Evolutionary conservation across 2,888 invertebrate species (phyloP), one percentile per base, ranked within the genome.

Genomic region (Coenonympha glycerion): DNA sequence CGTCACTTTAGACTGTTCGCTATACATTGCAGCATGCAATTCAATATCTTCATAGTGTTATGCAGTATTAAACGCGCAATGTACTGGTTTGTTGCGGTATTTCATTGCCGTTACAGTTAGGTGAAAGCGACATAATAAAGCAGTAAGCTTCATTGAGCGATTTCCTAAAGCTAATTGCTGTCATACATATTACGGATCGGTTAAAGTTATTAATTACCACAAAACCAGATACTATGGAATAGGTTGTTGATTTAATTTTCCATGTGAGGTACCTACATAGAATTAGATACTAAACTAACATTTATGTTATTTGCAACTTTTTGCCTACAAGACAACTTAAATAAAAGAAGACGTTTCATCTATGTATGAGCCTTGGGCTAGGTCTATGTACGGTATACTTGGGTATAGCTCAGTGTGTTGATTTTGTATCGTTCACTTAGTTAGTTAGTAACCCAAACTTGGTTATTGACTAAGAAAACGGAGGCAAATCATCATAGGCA

Each of bases 151-250:
- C 55, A 61, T 60, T 60, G 55, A 57, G 50, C 57, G 60, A 58
- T 57, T 60, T 58, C 56, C 55, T 55, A 54, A 50, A 53, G 53
- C 55, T 60, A 57, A 61, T 59, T 57, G 55, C 51, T 55, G 54
- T 50, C 53, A 56, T 56, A 57, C 53, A 56, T 56, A 57, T 56
- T 55, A 56, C 45, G 47, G 49, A 47, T 53, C 31, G 51, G 51
- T n/a, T n/a, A 56, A 53, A 57, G 49, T 53, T 49, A 56, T 56
- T 59, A 54, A 56, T 59, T 52, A 59, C 47, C 26, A 18, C 48
- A 49, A 21, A 47, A 45, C 28, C 45, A 30, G 45, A 34, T 37
- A 24, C 15, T 48, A 37, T 26, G 6, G 40, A 48, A 36, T 45
- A 24, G 18, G 41, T 6, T n/a, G 16, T 46, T 49, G 28, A 33